Conservation (phyloP, 2,113 vertebrate species). For the Pycnonotus jocosus region DNA sequence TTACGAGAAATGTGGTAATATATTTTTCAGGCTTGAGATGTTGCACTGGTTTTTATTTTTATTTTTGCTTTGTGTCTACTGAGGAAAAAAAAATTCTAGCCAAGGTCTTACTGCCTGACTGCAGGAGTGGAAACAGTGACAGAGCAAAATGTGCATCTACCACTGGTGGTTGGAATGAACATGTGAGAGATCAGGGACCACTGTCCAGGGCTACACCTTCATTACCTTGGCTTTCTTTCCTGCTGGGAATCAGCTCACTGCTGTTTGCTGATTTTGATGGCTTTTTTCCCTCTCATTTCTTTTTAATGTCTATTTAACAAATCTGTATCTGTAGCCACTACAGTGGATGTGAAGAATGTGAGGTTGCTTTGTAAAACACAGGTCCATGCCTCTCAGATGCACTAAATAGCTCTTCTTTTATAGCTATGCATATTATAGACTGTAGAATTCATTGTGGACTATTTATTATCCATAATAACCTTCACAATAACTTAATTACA, state of each 20-base stretch:
- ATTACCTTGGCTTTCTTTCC: background rate
- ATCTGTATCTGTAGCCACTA: background rate
- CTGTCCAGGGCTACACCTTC: background rate
- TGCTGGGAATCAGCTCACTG: background rate
- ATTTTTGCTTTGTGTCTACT: background rate
- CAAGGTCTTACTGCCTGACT: background rate
- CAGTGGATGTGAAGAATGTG: background rate
- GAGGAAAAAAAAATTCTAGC: background rate
- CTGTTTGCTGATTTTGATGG: background rate
- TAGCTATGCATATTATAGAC: background rate
- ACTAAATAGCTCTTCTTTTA: background rate
- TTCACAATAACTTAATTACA: background rate
- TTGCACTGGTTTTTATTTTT: background rate
- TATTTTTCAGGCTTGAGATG: background rate
- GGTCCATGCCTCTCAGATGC: background rate
- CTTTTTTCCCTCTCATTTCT: background rate
- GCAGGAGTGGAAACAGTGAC: background rate
- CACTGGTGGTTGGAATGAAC: background rate
- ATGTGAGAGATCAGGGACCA: fast-evolving
- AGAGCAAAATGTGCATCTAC: background rate
- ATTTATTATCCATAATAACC: background rate
- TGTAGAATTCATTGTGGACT: background rate
- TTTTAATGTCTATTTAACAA: background rate
- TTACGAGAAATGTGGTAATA: background rate
- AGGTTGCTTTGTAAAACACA: background rate